These are phyloP conservation scores for Helostoma temminkii DNA, from an alignment of 2,797 vertebrate species.

Conservation along the genomic window DNA sequence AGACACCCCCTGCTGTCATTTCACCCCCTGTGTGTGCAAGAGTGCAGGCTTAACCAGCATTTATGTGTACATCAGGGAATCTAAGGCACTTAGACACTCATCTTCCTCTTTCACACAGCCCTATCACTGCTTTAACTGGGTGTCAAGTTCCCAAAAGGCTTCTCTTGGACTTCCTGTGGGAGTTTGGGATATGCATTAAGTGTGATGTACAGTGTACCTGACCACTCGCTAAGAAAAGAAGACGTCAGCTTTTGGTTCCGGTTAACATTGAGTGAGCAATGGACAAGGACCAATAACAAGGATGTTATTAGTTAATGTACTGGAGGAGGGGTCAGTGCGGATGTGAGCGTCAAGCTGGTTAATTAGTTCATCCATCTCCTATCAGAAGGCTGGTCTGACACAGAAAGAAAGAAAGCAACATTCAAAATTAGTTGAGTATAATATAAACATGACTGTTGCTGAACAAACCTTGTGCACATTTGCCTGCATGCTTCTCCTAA, in stretches of 20 bases:
- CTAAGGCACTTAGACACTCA: constrained; percentile 65
- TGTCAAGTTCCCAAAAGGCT: constrained; percentile 61
- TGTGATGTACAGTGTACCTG: constrained; percentile 1
- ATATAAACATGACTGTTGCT: too few species aligned
- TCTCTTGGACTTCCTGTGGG: constrained; percentile 68
- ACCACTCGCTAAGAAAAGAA: not conserved
- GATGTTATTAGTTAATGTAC: too few species aligned
- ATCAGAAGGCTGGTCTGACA: too few species aligned
- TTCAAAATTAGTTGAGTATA: too few species aligned
- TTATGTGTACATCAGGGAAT: constrained; percentile 49
- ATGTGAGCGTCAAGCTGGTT: too few species aligned
- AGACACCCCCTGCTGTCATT: constrained; percentile 49
- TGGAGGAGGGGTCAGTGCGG: too few species aligned
- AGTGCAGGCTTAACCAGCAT: not conserved
- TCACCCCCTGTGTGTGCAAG: not conserved
- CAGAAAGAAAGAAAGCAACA: too few species aligned
- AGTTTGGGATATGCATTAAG: constrained; percentile 23
- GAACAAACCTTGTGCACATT: too few species aligned
- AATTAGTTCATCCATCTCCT: too few species aligned
- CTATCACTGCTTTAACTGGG: constrained; percentile 52
- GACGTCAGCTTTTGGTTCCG: not conserved
- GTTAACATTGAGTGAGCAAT: not conserved
- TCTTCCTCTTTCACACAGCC: constrained; percentile 42
- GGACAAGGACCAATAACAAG: too few species aligned
- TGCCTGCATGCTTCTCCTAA: too few species aligned